Base-by-base conservation (phyloP, 2,113 vertebrate species). In the Ochotona curzoniae region DNA sequence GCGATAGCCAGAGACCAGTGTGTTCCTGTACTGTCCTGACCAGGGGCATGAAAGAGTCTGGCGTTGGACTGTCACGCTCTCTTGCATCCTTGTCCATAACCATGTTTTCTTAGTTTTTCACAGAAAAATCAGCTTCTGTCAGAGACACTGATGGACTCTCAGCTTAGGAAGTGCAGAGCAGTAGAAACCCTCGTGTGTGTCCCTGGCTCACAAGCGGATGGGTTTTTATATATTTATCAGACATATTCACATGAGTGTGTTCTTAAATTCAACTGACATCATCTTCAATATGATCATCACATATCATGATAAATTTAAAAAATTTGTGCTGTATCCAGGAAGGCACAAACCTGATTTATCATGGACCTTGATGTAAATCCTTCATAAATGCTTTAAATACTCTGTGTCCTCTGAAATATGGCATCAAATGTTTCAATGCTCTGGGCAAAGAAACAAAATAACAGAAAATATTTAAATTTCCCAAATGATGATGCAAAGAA, bases 401-500 rank as follows among this genome's bases (percentile, higher is more conserved):
- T 54, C 15, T 88, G 0, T 26, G 6, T 80, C 7, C 35, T n/a
- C 71, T 9, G 30, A 93, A 83, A 51, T 26, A 79, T 0, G 1
- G 18, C 38, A 28, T 63, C 49, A 54, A 75, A 66, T 30, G 79
- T 11, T 0, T 2, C 38, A 70, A 23, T 38, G 32, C 57, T 76
- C 30, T 75, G 51, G 9, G 84, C 28, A 69, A 54, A 80, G 71
- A 64, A 63, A 1, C 7, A n/a, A 51, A 81, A 47, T 2, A 70
- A n/a, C 73, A 57, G 69, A 91, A 93, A 79, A 71, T 47, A 2
- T 44, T 90, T 80, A n/a, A 3, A 81, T 90, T 70, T 82, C 14
- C 70, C 82, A 38, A 82, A 71, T 89, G 79, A 79, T 83, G 70
- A 28, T n/a, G 30, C 13, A 64, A 44, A 82, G 67, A 83, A 35